A percentile compares a stretch with the other conserved stretches of the same genome.
phyloP scores from a whole-genome alignment of 2,888 invertebrate genomes.

The Rhamnusium bicolor region DNA sequence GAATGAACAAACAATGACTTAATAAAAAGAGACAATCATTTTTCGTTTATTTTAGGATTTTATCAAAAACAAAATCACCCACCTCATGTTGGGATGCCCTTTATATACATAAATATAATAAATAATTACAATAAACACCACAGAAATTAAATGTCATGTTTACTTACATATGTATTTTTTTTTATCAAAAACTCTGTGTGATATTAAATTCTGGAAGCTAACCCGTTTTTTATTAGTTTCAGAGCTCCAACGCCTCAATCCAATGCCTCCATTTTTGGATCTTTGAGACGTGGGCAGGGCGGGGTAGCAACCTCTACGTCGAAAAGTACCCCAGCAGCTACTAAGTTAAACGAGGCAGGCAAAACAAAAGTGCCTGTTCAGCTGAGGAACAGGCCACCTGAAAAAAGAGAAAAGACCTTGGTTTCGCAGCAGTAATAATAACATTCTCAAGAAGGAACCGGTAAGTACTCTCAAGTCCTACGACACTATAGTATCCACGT shows the following conservation, averaged over 20 bases:
- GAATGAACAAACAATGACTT: no score
- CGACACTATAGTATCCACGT: no score
- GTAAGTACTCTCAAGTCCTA: slow-evolving; percentile 17
- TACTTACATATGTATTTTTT: no score
- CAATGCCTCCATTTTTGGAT: slow-evolving; percentile 30
- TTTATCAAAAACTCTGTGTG: no score
- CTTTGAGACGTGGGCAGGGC: slow-evolving; percentile 17
- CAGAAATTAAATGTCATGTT: no score
- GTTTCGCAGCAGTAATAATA: slow-evolving; percentile 37
- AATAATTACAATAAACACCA: no score
- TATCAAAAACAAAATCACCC: no score
- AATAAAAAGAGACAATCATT: no score
- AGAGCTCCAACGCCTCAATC: slow-evolving; percentile 15
- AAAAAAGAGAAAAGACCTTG: slow-evolving; percentile 40
- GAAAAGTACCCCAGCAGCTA: neutral
- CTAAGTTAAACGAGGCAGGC: neutral
- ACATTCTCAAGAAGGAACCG: slow-evolving; percentile 28
- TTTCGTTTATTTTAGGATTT: no score
- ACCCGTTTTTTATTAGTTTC: slow-evolving; percentile 3
- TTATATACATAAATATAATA: no score
- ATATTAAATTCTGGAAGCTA: neutral
- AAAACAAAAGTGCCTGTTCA: slow-evolving; percentile 3
- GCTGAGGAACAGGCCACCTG: slow-evolving; percentile 31
- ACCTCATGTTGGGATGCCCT: no score
- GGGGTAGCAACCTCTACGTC: slow-evolving; percentile 11